Evolutionary conservation across 2,888 invertebrate genomes (phyloP).

Genomic region (Andrena minutula): DNA sequence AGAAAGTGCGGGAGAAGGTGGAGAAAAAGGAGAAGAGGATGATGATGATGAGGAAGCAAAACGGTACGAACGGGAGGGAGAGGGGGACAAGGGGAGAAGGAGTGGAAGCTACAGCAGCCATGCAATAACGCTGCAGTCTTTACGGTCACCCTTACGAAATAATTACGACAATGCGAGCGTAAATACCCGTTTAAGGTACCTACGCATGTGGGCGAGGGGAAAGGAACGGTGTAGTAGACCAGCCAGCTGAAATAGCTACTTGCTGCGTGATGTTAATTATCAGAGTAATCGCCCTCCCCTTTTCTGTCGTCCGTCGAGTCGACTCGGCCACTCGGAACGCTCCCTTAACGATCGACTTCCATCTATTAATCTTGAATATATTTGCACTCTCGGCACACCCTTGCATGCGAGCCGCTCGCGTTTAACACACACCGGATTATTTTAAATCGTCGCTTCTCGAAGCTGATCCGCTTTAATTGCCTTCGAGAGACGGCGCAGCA

Average conservation of each 20-base stretch:
- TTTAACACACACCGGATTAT: neutral
- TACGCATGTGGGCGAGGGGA: slow-evolving; percentile 54
- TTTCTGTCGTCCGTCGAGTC: slow-evolving; percentile 21
- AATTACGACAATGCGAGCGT: slow-evolving; percentile 75
- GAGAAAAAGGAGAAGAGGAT: slow-evolving; percentile 22
- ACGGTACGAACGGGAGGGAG: slow-evolving; percentile 9
- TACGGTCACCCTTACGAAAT: slow-evolving; percentile 72
- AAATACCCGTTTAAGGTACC: slow-evolving; percentile 74
- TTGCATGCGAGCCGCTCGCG: neutral
- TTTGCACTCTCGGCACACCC: neutral
- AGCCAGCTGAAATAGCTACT: slow-evolving; percentile 49
- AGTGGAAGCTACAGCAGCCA: slow-evolving; percentile 46
- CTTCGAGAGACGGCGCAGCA: neutral
- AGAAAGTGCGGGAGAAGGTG: slow-evolving; percentile 40
- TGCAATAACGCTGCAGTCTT: slow-evolving; percentile 73
- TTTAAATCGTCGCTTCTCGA: neutral
- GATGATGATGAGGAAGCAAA: slow-evolving; percentile 40
- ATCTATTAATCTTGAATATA: slow-evolving; percentile 20
- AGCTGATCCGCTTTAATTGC: neutral
- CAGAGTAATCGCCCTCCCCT: slow-evolving; percentile 55
- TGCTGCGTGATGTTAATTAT: slow-evolving; percentile 70
- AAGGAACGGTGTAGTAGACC: slow-evolving; percentile 13
- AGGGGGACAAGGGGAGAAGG: slow-evolving; percentile 1
- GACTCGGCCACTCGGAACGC: slow-evolving; percentile 33
- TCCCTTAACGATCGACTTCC: slow-evolving; percentile 49